Base-by-base conservation (phyloP, 2,113 vertebrate genomes). In the Macquaria ambigua region DNA sequence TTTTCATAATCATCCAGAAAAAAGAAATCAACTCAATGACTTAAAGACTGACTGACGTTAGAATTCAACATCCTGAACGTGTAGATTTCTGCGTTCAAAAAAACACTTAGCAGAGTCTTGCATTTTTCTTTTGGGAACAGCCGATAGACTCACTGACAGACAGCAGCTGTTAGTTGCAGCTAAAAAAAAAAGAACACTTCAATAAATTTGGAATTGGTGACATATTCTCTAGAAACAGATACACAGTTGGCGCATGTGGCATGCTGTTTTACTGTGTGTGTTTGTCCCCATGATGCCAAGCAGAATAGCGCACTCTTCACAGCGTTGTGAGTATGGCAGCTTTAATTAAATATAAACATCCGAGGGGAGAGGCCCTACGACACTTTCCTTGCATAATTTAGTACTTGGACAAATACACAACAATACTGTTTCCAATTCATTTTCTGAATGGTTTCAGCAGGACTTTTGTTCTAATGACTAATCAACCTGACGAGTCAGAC, bases 391-490 rank as follows among this genome's bases (percentile, higher is more conserved):
- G 86, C 67, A 84, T 81, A 81, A 88, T 93, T 90, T 78, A 83
- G 56, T 58, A 71, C 70, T 66, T 64, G 20, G 64, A 89, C 53
- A 86, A 87, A 87, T 64, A 72, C 84, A 84, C 77, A 74, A 88
- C 63, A 74, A 64, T 28, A 59, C n/a, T 39, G 75, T 69, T 87
- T 85, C 63, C 15, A 55, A 64, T 92, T 90, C 58, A 69, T 90
- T 88, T 69, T 90, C 55, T 66, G 66, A 83, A 82, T 43, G 53
- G 71, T 58, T 92, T 87, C 86, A 81, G 80, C 64, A 56, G 83
- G 83, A 90, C 78, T 86, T 90, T 86, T 78, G 70, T 77, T 64
- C 74, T 90, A 90, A 93, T 89, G 91, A 90, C 86, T 84, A 91
- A 90, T 92, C 90, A 93, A 90, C 75, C 79, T 63, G 87, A 86